A percentile compares a stretch with the other conserved stretches of the same genome.
phyloP scores from a whole-genome alignment of 2,888 invertebrate species.

The Agrochola lota region DNA sequence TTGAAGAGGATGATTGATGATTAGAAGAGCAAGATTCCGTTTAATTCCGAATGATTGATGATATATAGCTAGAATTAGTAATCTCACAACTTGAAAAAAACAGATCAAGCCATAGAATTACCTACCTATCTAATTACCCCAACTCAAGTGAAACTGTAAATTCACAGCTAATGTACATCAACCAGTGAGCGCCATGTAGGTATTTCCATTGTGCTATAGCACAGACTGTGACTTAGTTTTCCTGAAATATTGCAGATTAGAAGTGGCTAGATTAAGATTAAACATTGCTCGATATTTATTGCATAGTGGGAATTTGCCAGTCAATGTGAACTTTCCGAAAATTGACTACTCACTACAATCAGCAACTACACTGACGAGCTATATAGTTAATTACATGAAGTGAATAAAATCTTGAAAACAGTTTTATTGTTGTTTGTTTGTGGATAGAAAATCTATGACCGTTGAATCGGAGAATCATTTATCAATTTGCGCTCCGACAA shows the following conservation, averaged over 20 bases:
- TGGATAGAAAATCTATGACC: conserved; percentile 22
- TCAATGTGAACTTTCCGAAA: neutral
- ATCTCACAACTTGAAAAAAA: no score
- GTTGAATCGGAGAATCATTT: conserved; percentile 23
- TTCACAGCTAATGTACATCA: neutral
- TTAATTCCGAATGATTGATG: no score
- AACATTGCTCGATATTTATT: neutral
- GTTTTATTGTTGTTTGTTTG: no score
- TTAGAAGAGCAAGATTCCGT: neutral
- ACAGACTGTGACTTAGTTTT: conserved; percentile 1
- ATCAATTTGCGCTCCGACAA: conserved; percentile 22
- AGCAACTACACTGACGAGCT: neutral
- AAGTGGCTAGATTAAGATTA: neutral
- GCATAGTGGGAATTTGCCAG: neutral
- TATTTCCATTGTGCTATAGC: conserved; percentile 15
- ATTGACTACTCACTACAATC: neutral
- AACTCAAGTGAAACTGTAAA: neutral
- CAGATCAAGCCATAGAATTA: no score
- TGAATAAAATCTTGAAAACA: no score
- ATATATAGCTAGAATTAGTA: no score
- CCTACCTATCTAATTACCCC: neutral
- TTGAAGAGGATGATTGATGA: conserved; percentile 5
- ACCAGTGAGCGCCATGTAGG: conserved; percentile 6
- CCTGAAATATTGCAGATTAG: conserved; percentile 15
- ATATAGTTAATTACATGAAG: no score